phyloP scores from a whole-genome alignment of 2,797 vertebrate species.

The Sternarchorhynchus goeldii region DNA sequence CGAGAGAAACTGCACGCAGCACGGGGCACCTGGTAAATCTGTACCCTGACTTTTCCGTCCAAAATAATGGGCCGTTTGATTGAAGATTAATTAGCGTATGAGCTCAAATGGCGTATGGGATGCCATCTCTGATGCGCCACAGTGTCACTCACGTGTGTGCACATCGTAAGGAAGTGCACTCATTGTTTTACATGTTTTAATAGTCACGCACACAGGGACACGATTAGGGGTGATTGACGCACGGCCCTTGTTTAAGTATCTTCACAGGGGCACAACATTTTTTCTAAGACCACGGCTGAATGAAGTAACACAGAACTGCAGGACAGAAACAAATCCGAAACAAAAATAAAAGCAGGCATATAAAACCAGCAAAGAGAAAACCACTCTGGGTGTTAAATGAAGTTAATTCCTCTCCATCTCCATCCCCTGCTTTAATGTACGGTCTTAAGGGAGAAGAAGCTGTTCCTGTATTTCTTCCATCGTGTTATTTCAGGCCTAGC shows the following conservation, averaged over 20 bases:
- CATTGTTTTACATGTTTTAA: constrained; percentile 5
- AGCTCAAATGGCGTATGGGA: constrained; percentile 20
- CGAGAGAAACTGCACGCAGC: constrained; percentile 36
- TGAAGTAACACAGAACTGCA: too few relatives aligned
- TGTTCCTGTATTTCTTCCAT: constrained; percentile 72
- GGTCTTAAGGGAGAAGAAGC: constrained; percentile 69
- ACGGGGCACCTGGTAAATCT: constrained; percentile 49
- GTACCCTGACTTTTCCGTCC: constrained; percentile 34
- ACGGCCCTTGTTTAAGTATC: not conserved
- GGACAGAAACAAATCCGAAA: not conserved
- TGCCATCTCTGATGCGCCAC: not conserved
- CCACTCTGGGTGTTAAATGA: constrained; percentile 21
- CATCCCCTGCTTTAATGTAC: constrained; percentile 55
- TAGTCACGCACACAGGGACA: constrained; percentile 9
- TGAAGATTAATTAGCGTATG: constrained; percentile 43
- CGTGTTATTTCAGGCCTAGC: constrained; percentile 75
- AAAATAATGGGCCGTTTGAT: constrained; percentile 40
- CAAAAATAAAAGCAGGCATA: not conserved
- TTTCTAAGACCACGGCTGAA: not conserved
- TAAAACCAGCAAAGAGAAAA: not conserved
- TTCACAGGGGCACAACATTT: not conserved
- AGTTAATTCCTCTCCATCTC: constrained; percentile 17
- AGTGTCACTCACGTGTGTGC: constrained; percentile 12
- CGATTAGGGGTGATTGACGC: constrained; percentile 11
- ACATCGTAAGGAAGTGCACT: constrained; percentile 6